These are phyloP conservation scores for Chirona hameri DNA, from an alignment of 2,888 invertebrate genomes.

Conservation along the genomic window DNA sequence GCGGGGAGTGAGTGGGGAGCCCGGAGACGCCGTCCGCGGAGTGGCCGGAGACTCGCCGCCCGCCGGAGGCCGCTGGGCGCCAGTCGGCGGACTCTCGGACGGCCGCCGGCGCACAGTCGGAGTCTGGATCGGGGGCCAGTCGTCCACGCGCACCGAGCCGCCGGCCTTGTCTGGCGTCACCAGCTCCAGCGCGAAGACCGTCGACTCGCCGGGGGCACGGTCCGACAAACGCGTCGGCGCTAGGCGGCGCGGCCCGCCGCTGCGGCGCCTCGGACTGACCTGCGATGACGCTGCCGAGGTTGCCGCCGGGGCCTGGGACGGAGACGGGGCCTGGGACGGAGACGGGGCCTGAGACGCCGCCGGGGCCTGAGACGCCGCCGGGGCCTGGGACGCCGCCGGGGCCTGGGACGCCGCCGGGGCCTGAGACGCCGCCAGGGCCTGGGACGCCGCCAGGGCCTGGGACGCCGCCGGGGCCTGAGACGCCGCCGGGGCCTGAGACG, in stretches of 20 bases:
- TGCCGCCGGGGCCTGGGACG: not conserved
- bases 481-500: not conserved
- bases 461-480: too few species aligned
- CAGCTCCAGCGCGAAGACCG: not conserved
- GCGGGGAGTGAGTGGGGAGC: constrained; percentile 13
- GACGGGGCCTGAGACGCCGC: too few species aligned
- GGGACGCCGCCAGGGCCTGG: not conserved
- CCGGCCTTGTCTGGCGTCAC: not conserved
- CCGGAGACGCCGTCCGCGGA: constrained; percentile 13
- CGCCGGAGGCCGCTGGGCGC: not conserved
- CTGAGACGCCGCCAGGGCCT: too few species aligned
- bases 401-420: constrained; percentile 29
- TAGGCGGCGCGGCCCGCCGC: not conserved
- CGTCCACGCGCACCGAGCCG: not conserved
- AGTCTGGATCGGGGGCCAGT: constrained; percentile 23
- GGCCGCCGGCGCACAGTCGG: constrained; percentile 11
- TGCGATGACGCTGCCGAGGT: constrained; percentile 13
- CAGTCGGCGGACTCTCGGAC: not conserved
- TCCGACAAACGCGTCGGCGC: not conserved
- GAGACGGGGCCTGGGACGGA: not conserved
- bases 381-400: not conserved
- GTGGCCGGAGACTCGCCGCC: constrained; percentile 11
- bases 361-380: too few species aligned
- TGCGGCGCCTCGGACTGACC: too few species aligned
- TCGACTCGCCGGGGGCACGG: not conserved